Base-by-base conservation (phyloP, 2,888 invertebrate species). In the Synanthedon myopaeformis region DNA sequence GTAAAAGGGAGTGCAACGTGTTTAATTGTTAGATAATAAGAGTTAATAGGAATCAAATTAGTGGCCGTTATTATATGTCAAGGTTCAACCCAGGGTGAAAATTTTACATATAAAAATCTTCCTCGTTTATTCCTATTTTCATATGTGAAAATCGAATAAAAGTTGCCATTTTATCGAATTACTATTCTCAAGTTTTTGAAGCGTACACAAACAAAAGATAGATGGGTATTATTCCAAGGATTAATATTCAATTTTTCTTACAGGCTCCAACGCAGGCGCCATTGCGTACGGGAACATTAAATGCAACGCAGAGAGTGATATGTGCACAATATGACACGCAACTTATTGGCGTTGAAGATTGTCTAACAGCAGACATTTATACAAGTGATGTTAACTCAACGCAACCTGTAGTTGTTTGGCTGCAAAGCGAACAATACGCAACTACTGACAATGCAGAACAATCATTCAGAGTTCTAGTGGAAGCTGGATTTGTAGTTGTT, bases 401-500 rank as follows among this genome's bases (percentile, higher is more conserved):
- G 0, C 79, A 78, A 61, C 84, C 87, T 6, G 82, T 86, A 1
- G 49, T 86, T 8, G 82, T 87, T 2, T 82, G 79, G 77, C 68
- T 87, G 0, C 74, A 79, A 53, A 76, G 82, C 5, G 76, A 83
- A 59, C 79, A 81, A 41, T 84, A 79, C 56, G 64, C 68, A 6
- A 58, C 61, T 3, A 63, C 72, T 0, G 59, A 64, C 17, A 63
- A 62, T 0, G 69, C 66, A 28, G 59, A 70, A 13, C 65, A 65
- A 19, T 73, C 80, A 0, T 87, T 90, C 17, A 88, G 90, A 65
- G 91, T 90, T 68, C 75, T 94, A 11, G 90, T 93, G 0, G 85
- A 90, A 41, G 89, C 91, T 52, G 78, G 91, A n/a, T 77, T 93
- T 6, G 90, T 93, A 0, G 90, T 93, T 1, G 78, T 86, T 1